These are phyloP conservation scores for Lasioglossum calceatum DNA, from an alignment of 2,888 invertebrate species.

Conservation along the genomic window DNA sequence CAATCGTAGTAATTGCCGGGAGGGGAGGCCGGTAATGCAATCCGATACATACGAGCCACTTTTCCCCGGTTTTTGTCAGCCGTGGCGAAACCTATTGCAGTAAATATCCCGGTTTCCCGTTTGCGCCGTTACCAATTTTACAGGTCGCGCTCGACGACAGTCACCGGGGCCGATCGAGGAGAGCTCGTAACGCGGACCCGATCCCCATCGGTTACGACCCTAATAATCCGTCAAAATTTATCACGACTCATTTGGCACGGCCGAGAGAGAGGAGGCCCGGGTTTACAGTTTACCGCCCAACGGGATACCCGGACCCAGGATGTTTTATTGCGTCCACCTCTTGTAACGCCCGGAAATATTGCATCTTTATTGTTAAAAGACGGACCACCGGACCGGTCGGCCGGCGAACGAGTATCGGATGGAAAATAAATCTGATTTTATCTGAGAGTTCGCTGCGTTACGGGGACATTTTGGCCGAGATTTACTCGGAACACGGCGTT, in stretches of 20 bases:
- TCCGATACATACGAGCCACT: conserved; percentile 36
- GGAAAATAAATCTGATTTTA: conserved; percentile 16
- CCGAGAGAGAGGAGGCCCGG: neutral
- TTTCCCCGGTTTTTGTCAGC: conserved; percentile 27
- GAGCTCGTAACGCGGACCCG: conserved; percentile 9
- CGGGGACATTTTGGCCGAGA: neutral
- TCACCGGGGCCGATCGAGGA: neutral
- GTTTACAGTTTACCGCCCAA: conserved; percentile 10
- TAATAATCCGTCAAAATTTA: conserved; percentile 46
- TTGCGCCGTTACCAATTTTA: conserved; percentile 35
- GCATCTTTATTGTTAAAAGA: conserved; percentile 14
- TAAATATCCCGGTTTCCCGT: conserved; percentile 30
- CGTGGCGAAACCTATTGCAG: conserved; percentile 30
- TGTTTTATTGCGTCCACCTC: neutral
- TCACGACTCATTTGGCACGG: conserved; percentile 11
- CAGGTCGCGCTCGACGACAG: conserved; percentile 23
- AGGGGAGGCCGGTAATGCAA: conserved; percentile 29
- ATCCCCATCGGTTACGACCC: conserved; percentile 22
- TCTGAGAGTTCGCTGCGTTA: neutral
- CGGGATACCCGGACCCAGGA: neutral
- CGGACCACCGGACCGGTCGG: neutral
- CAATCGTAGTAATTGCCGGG: conserved; percentile 51
- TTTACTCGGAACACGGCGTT: neutral
- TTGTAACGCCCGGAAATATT: conserved; percentile 6
- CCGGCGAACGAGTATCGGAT: conserved; percentile 6